phyloP scores from a whole-genome alignment of 2,113 vertebrate genomes.

The Neolamprologus hecqui region DNA sequence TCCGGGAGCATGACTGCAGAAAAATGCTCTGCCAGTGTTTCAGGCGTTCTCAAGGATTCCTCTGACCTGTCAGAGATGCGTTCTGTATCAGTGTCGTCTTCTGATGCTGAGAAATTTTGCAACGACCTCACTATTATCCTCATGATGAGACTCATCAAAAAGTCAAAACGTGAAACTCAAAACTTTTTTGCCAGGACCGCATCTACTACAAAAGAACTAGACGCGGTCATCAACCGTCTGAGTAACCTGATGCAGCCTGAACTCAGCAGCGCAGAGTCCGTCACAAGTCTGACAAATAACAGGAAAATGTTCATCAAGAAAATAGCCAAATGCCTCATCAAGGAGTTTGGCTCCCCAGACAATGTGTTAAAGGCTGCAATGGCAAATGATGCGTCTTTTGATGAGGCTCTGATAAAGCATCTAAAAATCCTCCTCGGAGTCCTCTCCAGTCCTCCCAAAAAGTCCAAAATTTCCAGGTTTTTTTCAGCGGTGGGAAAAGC shows the following conservation, averaged over 20 bases:
- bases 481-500: too few species aligned
- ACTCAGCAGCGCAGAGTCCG: not conserved
- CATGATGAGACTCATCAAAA: not conserved
- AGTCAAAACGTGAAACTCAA: not conserved
- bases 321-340: too few species aligned
- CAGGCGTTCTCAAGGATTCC: not conserved
- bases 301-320: not conserved
- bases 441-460: too few species aligned
- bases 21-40: not conserved
- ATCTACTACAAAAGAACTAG: not conserved
- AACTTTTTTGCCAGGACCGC: not conserved
- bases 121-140: not conserved
- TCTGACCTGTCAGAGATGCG: not conserved
- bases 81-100: fast-evolving
- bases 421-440: too few species aligned
- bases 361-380: too few species aligned
- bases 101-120: not conserved
- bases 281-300: not conserved
- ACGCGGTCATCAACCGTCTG: not conserved
- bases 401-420: too few species aligned
- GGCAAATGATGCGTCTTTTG: too few species aligned
- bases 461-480: too few species aligned
- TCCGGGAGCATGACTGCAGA: too few species aligned
- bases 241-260: not conserved
- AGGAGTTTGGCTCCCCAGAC: too few species aligned